Percentiles rank a stretch among this genome's conserved stretches.
These are phyloP conservation scores for Orgyia antiqua DNA, from an alignment of 2,888 invertebrate species.

Conservation along the genomic window DNA sequence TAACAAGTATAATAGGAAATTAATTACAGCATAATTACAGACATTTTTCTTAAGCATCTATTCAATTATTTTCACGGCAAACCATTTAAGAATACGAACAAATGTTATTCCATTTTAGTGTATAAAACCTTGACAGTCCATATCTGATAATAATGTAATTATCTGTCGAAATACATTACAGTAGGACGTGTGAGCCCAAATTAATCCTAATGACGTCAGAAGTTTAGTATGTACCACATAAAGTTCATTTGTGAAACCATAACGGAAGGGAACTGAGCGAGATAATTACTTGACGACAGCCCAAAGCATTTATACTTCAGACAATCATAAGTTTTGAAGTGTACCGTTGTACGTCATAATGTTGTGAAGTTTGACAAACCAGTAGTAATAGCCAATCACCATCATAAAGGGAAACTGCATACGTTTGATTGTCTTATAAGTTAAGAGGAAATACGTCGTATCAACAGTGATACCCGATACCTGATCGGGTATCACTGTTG, in stretches of 20 bases:
- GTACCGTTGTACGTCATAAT: background rate
- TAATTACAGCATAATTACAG: constrained; percentile 19
- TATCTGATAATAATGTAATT: constrained; percentile 54
- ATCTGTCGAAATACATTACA: constrained; percentile 43
- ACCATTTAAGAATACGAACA: constrained; percentile 37
- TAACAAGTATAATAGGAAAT: too few relatives aligned
- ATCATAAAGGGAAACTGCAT: constrained; percentile 13
- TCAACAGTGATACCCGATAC: background rate
- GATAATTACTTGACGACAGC: constrained; percentile 3
- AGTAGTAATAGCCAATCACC: constrained; percentile 17
- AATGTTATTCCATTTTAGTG: constrained; percentile 39
- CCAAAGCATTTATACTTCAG: constrained; percentile 2
- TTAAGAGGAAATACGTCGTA: constrained; percentile 15
- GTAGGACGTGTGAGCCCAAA: constrained; percentile 46
- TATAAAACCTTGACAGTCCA: constrained; percentile 48
- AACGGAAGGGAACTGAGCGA: constrained; percentile 3
- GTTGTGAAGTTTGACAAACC: constrained; percentile 8
- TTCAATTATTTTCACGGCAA: constrained; percentile 24
- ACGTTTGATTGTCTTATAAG: constrained; percentile 7
- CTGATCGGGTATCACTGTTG: background rate
- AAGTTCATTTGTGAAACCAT: constrained; percentile 3
- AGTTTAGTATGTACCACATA: constrained; percentile 49
- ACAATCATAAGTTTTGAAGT: background rate
- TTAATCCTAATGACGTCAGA: constrained; percentile 51
- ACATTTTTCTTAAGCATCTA: constrained; percentile 26